Percentiles rank a stretch among this genome's conserved stretches.
Evolutionary conservation across 2,113 vertebrate species (phyloP).

Genomic region (Pantherophis guttatus): DNA sequence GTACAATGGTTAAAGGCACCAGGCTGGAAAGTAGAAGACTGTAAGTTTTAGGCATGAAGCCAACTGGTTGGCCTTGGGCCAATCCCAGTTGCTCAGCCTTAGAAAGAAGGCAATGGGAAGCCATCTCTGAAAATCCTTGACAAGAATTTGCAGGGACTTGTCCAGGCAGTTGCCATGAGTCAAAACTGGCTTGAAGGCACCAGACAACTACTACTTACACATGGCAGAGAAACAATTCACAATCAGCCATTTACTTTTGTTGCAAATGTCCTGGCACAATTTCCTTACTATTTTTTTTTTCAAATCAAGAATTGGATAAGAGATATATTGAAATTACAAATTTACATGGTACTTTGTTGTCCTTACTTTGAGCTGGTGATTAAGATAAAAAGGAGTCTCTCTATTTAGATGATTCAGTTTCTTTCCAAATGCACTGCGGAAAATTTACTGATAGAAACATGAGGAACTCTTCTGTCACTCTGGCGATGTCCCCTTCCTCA

Average conservation of each 20-base stretch:
- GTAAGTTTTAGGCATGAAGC: background rate
- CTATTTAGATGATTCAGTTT: background rate
- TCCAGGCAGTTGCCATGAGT: background rate
- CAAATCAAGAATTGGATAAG: background rate
- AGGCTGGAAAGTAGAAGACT: background rate
- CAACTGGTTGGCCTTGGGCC: background rate
- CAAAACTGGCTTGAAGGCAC: background rate
- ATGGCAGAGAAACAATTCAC: background rate
- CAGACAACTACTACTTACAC: background rate
- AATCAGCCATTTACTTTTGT: background rate
- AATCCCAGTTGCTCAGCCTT: background rate
- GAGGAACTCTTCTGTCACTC: background rate
- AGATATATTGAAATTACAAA: background rate
- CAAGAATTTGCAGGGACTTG: background rate
- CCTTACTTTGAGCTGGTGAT: background rate
- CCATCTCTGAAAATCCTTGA: background rate
- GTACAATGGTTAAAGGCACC: background rate
- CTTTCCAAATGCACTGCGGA: background rate
- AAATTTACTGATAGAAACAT: background rate
- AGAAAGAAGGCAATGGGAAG: background rate
- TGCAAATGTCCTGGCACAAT: background rate
- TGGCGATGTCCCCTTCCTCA: too few species aligned
- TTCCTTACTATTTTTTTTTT: background rate
- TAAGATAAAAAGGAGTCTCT: background rate
- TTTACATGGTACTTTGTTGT: background rate